These are phyloP conservation scores for Botrylloides violaceus DNA, from an alignment of 23 tunicate genomes.

Conservation along the genomic window DNA sequence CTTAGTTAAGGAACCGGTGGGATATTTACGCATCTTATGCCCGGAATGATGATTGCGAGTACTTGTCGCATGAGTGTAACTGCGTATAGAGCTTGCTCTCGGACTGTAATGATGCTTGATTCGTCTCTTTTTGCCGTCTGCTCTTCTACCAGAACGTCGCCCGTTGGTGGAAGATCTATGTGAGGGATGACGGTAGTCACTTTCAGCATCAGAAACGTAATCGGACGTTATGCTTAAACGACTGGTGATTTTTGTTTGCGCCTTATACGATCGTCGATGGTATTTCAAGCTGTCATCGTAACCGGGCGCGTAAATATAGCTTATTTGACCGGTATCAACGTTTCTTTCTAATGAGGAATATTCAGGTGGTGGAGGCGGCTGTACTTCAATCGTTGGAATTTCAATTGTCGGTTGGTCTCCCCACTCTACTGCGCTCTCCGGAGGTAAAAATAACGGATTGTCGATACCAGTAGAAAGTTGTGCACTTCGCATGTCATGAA, in stretches of 20 bases:
- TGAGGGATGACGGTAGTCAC: neutral
- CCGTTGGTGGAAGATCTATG: neutral
- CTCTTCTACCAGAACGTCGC: constrained; percentile 1
- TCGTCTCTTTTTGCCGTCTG: neutral
- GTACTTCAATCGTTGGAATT: neutral
- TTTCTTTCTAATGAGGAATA: neutral
- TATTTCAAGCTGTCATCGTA: neutral
- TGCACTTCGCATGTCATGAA: neutral
- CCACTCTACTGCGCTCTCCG: neutral
- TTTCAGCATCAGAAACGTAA: constrained; percentile 5
- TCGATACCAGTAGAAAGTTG: neutral
- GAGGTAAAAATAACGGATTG: neutral
- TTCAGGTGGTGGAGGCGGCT: neutral
- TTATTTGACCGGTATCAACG: neutral
- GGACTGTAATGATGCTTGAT: neutral
- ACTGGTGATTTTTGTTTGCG: neutral
- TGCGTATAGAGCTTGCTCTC: neutral
- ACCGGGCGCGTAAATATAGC: neutral
- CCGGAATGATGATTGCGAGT: neutral
- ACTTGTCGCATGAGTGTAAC: neutral
- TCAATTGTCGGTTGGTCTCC: neutral
- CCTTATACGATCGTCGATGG: neutral
- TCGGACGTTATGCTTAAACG: constrained; percentile 8
- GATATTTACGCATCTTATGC: neutral
- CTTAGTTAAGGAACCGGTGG: neutral